phyloP scores from a whole-genome alignment of 1,140 invertebrate genomes.

The Archegozetes longisetosus region DNA sequence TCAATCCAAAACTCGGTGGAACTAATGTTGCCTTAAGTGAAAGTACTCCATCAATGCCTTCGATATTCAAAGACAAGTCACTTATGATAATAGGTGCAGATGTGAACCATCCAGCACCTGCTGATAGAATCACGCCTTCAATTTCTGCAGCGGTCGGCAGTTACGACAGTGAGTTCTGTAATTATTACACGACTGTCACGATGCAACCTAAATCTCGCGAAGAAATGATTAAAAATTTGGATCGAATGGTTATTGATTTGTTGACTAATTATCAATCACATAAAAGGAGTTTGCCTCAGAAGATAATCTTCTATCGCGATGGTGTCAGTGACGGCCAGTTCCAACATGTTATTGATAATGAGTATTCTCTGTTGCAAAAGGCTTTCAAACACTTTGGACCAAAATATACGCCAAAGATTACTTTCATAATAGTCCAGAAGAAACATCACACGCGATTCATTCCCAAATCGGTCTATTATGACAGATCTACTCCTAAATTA shows the following conservation, averaged over 20 bases:
- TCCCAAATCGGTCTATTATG: neutral
- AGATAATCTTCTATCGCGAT: slow-evolving; percentile 32
- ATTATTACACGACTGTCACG: slow-evolving; percentile 12
- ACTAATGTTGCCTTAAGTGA: slow-evolving; percentile 51
- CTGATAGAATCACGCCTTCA: neutral
- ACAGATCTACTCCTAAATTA: neutral
- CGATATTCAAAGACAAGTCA: neutral
- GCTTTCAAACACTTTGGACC: neutral
- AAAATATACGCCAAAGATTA: slow-evolving; percentile 9
- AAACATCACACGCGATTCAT: slow-evolving; percentile 17
- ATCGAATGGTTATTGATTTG: slow-evolving; percentile 46
- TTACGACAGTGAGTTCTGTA: slow-evolving; percentile 5
- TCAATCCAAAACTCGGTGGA: slow-evolving; percentile 69
- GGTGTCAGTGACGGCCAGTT: slow-evolving; percentile 34
- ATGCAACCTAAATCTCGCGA: slow-evolving; percentile 13
- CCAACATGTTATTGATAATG: slow-evolving; percentile 21
- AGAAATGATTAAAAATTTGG: slow-evolving; percentile 36
- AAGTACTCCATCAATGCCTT: slow-evolving; percentile 22
- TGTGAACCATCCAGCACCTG: slow-evolving; percentile 15
- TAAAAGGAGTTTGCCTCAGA: slow-evolving; percentile 20
- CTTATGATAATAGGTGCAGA: slow-evolving; percentile 16
- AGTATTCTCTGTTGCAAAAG: slow-evolving; percentile 2
- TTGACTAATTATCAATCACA: slow-evolving; percentile 33
- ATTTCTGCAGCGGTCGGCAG: slow-evolving; percentile 12
- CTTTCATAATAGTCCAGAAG: slow-evolving; percentile 17